Percentiles rank a stretch among this genome's conserved stretches.
Evolutionary conservation across 37 sponge, comb jelly and placozoan genomes (phyloP).

Genomic region (Aphrocallistes beatrix): DNA sequence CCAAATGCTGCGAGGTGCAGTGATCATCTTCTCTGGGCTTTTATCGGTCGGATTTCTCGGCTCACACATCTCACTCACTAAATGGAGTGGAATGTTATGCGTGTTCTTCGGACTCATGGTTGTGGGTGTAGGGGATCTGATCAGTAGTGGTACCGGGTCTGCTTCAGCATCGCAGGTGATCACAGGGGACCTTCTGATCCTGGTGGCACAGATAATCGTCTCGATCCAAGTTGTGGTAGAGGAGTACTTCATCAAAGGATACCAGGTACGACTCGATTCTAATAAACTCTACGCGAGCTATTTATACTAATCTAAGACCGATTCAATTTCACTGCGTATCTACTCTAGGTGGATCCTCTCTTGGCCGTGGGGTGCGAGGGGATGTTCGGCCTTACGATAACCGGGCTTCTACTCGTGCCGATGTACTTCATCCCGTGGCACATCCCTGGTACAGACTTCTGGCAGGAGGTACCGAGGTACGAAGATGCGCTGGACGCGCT

Average conservation of each 20-base stretch:
- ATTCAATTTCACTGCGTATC: not conserved
- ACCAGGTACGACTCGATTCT: constrained; percentile 58
- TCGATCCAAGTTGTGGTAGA: constrained; percentile 79
- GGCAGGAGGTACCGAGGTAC: constrained; percentile 53
- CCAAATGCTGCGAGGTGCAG: constrained; percentile 89
- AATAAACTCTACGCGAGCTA: not conserved
- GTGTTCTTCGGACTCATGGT: constrained; percentile 79
- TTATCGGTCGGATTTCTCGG: constrained; percentile 78
- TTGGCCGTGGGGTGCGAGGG: constrained; percentile 97
- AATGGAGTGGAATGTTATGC: constrained; percentile 82
- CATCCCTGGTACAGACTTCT: constrained; percentile 49
- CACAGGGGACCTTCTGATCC: constrained; percentile 78
- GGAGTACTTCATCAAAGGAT: constrained; percentile 77
- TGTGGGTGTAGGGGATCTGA: constrained; percentile 71
- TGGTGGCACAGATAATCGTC: constrained; percentile 73
- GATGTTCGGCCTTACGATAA: constrained; percentile 65
- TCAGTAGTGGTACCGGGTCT: constrained; percentile 20
- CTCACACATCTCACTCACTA: constrained; percentile 34
- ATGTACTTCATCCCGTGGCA: constrained; percentile 95
- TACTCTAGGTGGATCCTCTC: constrained; percentile 36
- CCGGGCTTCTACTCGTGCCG: constrained; percentile 57
- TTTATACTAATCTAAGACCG: not conserved
- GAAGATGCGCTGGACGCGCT: constrained; percentile 85
- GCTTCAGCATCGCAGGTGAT: constrained; percentile 24
- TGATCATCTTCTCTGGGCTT: constrained; percentile 93